Evolutionary conservation across 1,140 invertebrate species (phyloP).

Genomic region (Brachionus rotundiformis): DNA sequence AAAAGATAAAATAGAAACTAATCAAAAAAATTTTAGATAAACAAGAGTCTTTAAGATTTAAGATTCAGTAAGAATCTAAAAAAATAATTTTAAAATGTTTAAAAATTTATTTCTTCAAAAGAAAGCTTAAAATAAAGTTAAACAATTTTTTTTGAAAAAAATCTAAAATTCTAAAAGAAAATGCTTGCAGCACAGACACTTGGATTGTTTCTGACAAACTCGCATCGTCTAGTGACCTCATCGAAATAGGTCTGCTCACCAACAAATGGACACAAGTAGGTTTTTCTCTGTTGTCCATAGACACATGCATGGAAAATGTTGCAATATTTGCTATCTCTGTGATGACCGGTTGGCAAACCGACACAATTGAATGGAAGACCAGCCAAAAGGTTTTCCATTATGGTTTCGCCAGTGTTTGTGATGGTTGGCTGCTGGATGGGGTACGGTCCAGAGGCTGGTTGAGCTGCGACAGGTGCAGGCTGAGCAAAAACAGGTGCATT

Average conservation of each 20-base stretch:
- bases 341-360: neutral
- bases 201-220: slow-evolving; percentile 29
- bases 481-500: no score
- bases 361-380: slow-evolving; percentile 20
- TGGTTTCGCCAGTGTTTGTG: slow-evolving; percentile 17
- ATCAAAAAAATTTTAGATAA: no score
- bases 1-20: no score
- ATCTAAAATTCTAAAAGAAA: slow-evolving; percentile 3
- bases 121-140: no score
- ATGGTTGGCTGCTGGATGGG: slow-evolving; percentile 21
- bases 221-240: slow-evolving; percentile 12
- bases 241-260: slow-evolving; percentile 48
- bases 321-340: slow-evolving; percentile 2
- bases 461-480: neutral
- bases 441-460: neutral
- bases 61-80: no score
- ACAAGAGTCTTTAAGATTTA: no score
- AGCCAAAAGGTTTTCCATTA: neutral
- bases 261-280: neutral
- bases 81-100: no score
- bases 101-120: no score
- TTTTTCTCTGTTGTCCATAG: neutral
- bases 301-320: slow-evolving; percentile 47
- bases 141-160: no score
- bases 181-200: neutral